phyloP scores from a whole-genome alignment of 2,797 vertebrate genomes.

The Amblyraja radiata region DNA sequence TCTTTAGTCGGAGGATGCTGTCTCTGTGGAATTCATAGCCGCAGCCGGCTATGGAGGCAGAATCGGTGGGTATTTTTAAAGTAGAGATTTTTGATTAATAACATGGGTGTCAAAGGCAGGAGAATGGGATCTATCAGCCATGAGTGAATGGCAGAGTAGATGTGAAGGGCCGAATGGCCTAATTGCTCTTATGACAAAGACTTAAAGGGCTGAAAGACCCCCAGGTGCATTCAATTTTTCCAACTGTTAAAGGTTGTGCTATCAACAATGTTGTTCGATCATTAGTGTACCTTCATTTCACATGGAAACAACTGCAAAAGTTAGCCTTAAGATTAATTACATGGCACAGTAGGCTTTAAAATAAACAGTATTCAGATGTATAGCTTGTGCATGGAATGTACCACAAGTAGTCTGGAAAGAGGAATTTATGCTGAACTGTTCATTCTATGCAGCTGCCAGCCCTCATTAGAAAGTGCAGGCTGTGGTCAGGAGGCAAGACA shows the following conservation, averaged over 20 bases:
- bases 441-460: not conserved
- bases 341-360: not conserved
- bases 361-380: not conserved
- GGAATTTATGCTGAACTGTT: not conserved
- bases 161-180: too few species aligned
- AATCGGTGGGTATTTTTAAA: too few species aligned
- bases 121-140: too few species aligned
- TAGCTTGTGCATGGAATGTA: not conserved
- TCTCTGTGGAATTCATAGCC: too few species aligned
- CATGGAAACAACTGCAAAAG: not conserved
- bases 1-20: too few species aligned
- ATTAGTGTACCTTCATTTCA: not conserved
- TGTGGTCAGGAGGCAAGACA: not conserved
- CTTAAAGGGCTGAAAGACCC: too few species aligned
- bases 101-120: too few species aligned
- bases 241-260: not conserved
- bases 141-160: too few species aligned
- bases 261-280: not conserved
- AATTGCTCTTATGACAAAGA: too few species aligned
- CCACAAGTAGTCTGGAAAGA: not conserved
- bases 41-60: too few species aligned
- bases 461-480: not conserved
- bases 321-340: not conserved
- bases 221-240: too few species aligned
- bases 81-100: too few species aligned